phyloP scores from a whole-genome alignment of 2,888 invertebrate genomes.

The Zele albiditarsus region DNA sequence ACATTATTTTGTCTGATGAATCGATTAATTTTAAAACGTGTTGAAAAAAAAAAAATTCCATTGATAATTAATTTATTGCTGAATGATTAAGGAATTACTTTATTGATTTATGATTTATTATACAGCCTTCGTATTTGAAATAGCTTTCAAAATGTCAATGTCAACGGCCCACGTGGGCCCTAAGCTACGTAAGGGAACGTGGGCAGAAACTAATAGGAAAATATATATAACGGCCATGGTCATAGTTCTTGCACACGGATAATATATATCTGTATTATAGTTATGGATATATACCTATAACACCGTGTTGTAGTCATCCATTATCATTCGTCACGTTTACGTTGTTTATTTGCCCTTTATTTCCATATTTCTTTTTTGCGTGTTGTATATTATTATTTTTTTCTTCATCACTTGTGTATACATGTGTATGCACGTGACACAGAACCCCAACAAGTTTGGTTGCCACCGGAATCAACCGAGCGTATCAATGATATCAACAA shows the following conservation, averaged over 20 bases:
- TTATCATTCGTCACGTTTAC: conserved; percentile 37
- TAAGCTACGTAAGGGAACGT: conserved; percentile 51
- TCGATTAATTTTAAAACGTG: not conserved
- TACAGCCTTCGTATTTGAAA: conserved; percentile 24
- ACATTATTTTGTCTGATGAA: not conserved
- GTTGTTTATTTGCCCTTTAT: not conserved
- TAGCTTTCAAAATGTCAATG: conserved; percentile 54
- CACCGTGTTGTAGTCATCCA: conserved; percentile 23
- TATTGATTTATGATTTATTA: conserved; percentile 21
- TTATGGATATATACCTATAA: conserved; percentile 4
- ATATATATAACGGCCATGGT: conserved; percentile 44
- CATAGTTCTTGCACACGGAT: conserved; percentile 18
- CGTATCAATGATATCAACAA: conserved; percentile 33
- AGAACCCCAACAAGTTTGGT: conserved; percentile 17
- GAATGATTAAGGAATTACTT: not conserved
- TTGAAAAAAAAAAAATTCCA: too few relatives aligned
- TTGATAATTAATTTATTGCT: not conserved
- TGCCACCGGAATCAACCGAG: conserved; percentile 11
- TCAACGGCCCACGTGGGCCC: conserved; percentile 59
- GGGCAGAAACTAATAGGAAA: conserved; percentile 63
- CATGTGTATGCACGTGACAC: not conserved
- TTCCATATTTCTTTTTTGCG: not conserved
- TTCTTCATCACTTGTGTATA: not conserved
- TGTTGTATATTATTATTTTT: conserved; percentile 20
- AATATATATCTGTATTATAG: not conserved